Conservation (phyloP, 2,888 invertebrate species). For the Metacarcinus magister region DNA sequence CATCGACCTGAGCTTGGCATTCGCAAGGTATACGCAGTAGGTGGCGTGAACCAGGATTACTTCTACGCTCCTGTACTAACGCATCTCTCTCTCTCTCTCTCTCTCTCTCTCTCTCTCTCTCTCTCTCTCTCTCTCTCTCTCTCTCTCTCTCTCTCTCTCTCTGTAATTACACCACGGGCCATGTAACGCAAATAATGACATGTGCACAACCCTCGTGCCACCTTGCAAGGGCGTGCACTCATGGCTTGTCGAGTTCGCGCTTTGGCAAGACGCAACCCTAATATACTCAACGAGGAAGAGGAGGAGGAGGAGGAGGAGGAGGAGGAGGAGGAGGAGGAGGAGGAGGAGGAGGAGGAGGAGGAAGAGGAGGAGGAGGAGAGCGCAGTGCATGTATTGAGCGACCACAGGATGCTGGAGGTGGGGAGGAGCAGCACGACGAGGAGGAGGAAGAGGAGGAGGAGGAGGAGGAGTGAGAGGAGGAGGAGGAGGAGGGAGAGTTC, state of each 20-base stretch:
- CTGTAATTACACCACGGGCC: background rate
- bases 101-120: background rate
- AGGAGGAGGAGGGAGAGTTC: constrained; percentile 8
- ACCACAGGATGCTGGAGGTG: constrained; percentile 11
- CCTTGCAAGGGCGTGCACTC: constrained; percentile 7
- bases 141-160: background rate
- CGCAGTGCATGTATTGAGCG: constrained; percentile 15
- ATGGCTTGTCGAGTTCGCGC: background rate
- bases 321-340: constrained; percentile 5
- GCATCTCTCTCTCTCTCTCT: background rate
- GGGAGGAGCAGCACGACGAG: background rate
- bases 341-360: background rate
- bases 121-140: constrained; percentile 26
- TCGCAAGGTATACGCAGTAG: background rate
- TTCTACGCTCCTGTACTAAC: background rate
- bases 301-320: background rate
- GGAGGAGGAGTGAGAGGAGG: background rate
- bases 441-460: constrained; percentile 12
- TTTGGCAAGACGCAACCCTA: background rate
- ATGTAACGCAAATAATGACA: background rate
- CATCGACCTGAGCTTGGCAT: background rate
- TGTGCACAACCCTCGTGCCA: background rate
- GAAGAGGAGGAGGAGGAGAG: background rate
- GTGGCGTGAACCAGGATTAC: background rate
- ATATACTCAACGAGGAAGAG: background rate